These are phyloP conservation scores for Pomacea maculata DNA, from an alignment of 1,140 invertebrate species.

Conservation along the genomic window DNA sequence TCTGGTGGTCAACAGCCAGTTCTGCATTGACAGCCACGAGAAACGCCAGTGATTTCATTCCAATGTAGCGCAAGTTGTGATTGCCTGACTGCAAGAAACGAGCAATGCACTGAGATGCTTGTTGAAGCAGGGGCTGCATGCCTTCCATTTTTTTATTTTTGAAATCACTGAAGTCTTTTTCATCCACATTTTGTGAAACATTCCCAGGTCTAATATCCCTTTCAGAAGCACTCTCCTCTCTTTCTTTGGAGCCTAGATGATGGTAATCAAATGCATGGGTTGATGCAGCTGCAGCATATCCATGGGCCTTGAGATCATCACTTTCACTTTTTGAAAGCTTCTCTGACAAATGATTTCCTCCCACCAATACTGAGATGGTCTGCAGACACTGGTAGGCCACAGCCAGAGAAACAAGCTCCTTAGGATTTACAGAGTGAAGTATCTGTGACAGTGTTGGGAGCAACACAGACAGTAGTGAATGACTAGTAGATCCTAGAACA, in stretches of 20 bases:
- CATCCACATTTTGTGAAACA: neutral
- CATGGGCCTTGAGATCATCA: neutral
- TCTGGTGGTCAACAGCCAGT: constrained; percentile 47
- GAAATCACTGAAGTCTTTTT: neutral
- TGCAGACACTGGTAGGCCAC: constrained; percentile 52
- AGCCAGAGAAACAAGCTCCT: constrained; percentile 44
- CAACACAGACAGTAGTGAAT: constrained; percentile 35
- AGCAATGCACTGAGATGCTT: constrained; percentile 26
- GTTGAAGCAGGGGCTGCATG: constrained; percentile 25
- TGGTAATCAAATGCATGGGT: neutral
- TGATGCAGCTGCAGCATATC: neutral
- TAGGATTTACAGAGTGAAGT: constrained; percentile 41
- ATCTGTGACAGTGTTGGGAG: constrained; percentile 43
- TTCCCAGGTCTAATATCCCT: neutral
- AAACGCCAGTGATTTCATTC: constrained; percentile 4
- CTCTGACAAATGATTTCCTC: neutral
- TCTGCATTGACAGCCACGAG: constrained; percentile 9
- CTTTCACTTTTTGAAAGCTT: neutral
- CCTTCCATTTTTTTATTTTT: neutral
- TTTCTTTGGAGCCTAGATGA: neutral
- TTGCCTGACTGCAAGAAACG: constrained; percentile 36
- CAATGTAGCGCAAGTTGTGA: constrained; percentile 15
- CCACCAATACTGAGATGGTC: constrained; percentile 30
- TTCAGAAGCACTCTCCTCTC: neutral
- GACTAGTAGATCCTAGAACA: constrained; percentile 38